Evolutionary conservation across 2,888 invertebrate species (phyloP), one percentile per base, ranked within the genome.

Genomic region (Andrena trimmerana): DNA sequence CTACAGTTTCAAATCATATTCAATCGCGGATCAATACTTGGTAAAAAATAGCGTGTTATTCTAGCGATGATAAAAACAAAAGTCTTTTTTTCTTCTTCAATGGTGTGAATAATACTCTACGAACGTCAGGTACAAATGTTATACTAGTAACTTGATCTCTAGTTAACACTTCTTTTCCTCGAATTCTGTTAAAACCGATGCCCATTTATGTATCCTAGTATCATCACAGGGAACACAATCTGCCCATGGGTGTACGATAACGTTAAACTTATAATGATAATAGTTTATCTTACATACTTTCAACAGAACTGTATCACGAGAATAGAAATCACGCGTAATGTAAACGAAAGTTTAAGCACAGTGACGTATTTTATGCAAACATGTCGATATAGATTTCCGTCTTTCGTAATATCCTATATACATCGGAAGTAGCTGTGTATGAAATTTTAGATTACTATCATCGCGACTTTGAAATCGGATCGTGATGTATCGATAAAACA

Each of bases 271-370:
- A 88, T 82, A 91, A 74, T 78, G 84, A 83, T 75, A 87, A 90
- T 78, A 77, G 75, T 90, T 87, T 90, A 90, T 94, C 94, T 94
- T 94, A 94, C 94, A 94, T 94, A 94, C 94, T 94, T 93, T 92
- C 85, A 88, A 92, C 90, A 84, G 84, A 90, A 74, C 88, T 75
- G 87, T 74, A 92, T 88, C 71, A 81, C 70, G 86, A 90, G 78
- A 67, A 79, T 81, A 84, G 54, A 73, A 81, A 84, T 78, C 71
- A 71, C 16, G 63, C 71, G 71, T 67, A 74, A 80, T 78, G 86
- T 73, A 57, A 79, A 84, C 74, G 77, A 74, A 73, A 85, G 84
- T 86, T 77, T 42, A 88, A 87, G 87, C 84, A 83, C 90, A 90
- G 92, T 91, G 93, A 90, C 92, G 90, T 84, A 68, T 63, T 72